Evolutionary conservation across 2,888 invertebrate species (phyloP).

Genomic region (Aporophyla lueneburgensis): DNA sequence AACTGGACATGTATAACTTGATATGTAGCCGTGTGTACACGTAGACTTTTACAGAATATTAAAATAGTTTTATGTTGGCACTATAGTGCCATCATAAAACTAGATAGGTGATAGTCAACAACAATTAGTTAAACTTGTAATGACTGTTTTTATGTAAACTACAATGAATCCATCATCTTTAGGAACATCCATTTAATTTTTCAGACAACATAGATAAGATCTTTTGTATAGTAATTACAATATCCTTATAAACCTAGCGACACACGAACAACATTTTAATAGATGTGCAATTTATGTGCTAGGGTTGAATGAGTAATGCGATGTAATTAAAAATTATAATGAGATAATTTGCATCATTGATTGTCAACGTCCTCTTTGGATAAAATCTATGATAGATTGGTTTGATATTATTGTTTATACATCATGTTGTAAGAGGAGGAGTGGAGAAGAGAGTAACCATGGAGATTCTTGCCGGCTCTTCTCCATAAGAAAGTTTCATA

Average conservation of each 20-base stretch:
- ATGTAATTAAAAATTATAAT: slow-evolving; percentile 63
- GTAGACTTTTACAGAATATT: too few relatives aligned
- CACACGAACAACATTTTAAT: slow-evolving; percentile 18
- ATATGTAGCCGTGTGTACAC: too few relatives aligned
- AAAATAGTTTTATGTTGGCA: not conserved
- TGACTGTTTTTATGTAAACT: slow-evolving; percentile 10
- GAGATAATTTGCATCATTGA: slow-evolving; percentile 57
- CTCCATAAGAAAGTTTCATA: too few relatives aligned
- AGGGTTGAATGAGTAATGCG: slow-evolving; percentile 45
- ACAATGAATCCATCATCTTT: not conserved
- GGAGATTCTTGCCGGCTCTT: too few relatives aligned
- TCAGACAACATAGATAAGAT: slow-evolving; percentile 28
- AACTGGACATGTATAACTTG: too few relatives aligned
- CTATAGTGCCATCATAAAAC: too few relatives aligned
- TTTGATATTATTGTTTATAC: slow-evolving; percentile 15
- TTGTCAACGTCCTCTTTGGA: slow-evolving; percentile 47
- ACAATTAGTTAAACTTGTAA: not conserved
- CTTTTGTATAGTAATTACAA: slow-evolving; percentile 25
- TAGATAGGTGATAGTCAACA: not conserved
- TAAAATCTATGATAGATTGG: slow-evolving; percentile 39
- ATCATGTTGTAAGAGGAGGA: too few relatives aligned
- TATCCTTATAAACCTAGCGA: slow-evolving; percentile 18
- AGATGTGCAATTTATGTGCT: slow-evolving; percentile 41
- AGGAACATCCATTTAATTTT: slow-evolving; percentile 13
- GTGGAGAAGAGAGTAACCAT: too few relatives aligned